Evolutionary conservation across 2,797 vertebrate genomes (phyloP).

Genomic region (Sebastes trivittatus): DNA sequence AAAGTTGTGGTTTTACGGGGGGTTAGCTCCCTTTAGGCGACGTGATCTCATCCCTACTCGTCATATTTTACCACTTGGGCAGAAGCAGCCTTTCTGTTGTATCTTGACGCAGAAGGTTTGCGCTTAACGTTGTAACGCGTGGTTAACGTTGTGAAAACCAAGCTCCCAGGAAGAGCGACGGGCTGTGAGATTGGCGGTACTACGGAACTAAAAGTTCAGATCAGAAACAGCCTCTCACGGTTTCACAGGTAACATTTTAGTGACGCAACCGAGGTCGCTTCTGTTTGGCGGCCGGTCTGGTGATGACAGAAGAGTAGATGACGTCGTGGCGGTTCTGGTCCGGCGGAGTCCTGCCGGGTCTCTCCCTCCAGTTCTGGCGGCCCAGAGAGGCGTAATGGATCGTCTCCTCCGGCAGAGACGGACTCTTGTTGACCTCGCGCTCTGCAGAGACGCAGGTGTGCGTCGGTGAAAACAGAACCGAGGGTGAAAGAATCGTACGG

Average conservation of each 20-base stretch:
- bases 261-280: fast-evolving
- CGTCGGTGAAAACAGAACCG: background rate
- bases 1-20: no score
- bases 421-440: fast-evolving
- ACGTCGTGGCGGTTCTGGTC: conserved; percentile 42
- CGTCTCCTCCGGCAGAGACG: conserved; percentile 5
- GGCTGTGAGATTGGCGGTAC: no score
- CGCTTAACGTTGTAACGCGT: no score
- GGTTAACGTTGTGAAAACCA: no score
- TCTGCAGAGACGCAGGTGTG: conserved; percentile 22
- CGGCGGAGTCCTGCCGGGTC: background rate
- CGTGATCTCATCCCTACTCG: no score
- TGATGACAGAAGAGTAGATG: conserved; percentile 68
- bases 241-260: background rate
- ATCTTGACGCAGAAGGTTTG: no score
- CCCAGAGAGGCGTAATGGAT: conserved; percentile 75
- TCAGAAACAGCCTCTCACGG: no score
- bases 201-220: no score
- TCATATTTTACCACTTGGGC: no score
- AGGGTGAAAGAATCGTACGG: background rate
- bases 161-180: no score
- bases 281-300: conserved; percentile 20
- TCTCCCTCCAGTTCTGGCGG: conserved; percentile 64
- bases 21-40: no score
- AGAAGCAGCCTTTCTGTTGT: no score